Evolutionary conservation across 2,888 invertebrate species (phyloP), one percentile per base, ranked within the genome.

Genomic region (Linnaemya vulpina): DNA sequence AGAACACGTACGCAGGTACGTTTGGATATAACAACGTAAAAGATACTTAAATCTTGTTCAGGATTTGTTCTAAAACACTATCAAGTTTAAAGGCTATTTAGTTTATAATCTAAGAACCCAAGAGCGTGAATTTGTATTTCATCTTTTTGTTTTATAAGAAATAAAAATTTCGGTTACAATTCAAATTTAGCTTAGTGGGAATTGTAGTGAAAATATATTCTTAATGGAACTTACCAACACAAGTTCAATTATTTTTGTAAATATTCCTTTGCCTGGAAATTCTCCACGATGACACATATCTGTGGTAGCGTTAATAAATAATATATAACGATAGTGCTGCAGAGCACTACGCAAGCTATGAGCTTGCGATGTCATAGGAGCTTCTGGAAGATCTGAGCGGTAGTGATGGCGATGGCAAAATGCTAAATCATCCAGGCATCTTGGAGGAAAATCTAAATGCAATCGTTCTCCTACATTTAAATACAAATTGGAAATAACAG

Each of bases 201-300:
- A 30, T 30, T 30, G 30, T 30, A 30, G 30, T 30, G 30, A 30
- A n/a, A n/a, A n/a, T 30, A 2, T 2, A 30, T 30, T 30, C 30
- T 30, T 30, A 3, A 30, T 30, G 5, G 30, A 30, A 86, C 88
- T 87, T 84, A 92, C 92, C 89, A 92, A 88, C 20, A 90, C 78
- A 78, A 92, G 78, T 65, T 92, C 91, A 1, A 92, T 87, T 1
- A 92, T 88, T 25, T 89, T 88, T 22, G 89, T 89, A 8, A 92
- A 87, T 3, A 90, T 88, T 0, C 88, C 86, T 55, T 91, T 90
- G 0, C 91, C 92, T 0, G 92, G 92, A 74, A 89, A 92, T 35
- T 91, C 90, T 0, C 87, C 87, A n/a, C 89, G 89, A n/a, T 89
- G 78, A 17, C 90, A 90, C 88, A 91, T 89, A 67, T 87, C 87